Conservation (phyloP, 2,797 vertebrate species). For the Ambastaia sidthimunki region DNA sequence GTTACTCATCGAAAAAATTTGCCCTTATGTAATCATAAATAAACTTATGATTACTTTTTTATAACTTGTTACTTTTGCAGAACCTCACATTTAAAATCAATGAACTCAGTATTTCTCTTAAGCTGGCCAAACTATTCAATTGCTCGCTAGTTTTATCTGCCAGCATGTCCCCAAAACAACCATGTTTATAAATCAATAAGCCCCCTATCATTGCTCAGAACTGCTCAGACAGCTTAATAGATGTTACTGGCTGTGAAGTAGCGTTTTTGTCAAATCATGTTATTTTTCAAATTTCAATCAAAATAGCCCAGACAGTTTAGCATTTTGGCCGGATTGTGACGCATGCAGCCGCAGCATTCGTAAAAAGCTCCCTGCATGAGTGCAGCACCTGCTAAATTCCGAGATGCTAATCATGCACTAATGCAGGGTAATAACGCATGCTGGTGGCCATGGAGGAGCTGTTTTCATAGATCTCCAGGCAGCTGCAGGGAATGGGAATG, state of each 20-base stretch:
- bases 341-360: not conserved
- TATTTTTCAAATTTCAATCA: not conserved
- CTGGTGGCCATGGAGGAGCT: conserved; percentile 43
- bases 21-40: no score
- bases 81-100: conserved; percentile 1
- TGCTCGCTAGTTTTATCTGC: not conserved
- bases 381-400: conserved; percentile 47
- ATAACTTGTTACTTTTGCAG: not conserved
- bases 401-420: conserved; percentile 46
- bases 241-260: not conserved
- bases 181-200: conserved; percentile 2
- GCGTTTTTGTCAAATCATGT: not conserved
- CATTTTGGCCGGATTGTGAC: conserved; percentile 3
- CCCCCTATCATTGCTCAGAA: not conserved
- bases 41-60: not conserved
- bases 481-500: conserved; percentile 49
- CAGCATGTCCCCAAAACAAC: conserved; percentile 12
- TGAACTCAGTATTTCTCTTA: not conserved
- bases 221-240: not conserved
- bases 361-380: conserved; percentile 38
- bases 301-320: not conserved
- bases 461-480: conserved; percentile 36
- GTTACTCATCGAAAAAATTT: not conserved
- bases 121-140: not conserved
- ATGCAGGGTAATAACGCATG: conserved; percentile 47